These are phyloP conservation scores for Catostylus mosaicus DNA, from an alignment of 30 jellyfish, hydroid and myxozoan genomes.

Conservation along the genomic window DNA sequence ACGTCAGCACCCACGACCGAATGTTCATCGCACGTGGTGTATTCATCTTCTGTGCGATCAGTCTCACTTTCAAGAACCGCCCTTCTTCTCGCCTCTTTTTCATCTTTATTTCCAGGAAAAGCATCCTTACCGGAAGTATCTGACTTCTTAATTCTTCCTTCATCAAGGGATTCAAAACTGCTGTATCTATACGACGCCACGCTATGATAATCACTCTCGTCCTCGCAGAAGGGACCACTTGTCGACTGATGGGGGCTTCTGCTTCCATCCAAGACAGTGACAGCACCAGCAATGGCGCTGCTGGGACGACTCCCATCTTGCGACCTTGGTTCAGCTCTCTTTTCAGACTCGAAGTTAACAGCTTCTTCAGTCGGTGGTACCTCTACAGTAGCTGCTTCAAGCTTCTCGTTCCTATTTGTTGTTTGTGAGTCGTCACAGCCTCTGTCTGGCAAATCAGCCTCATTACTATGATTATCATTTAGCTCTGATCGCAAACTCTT, in stretches of 20 bases:
- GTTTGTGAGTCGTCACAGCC: too few species aligned
- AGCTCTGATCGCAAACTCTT: too few species aligned
- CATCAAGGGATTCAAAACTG: slow-evolving; percentile 39
- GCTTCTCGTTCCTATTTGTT: too few species aligned
- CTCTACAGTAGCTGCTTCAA: too few species aligned
- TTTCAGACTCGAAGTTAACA: background rate
- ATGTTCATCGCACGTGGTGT: slow-evolving; percentile 56
- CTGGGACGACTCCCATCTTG: background rate
- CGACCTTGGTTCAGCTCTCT: background rate
- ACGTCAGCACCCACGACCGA: slow-evolving; percentile 1
- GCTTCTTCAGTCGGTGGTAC: too few species aligned
- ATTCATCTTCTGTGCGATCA: slow-evolving; percentile 57
- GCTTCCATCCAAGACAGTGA: background rate
- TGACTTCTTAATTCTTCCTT: background rate
- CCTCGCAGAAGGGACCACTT: slow-evolving; percentile 16
- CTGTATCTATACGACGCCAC: slow-evolving; percentile 31
- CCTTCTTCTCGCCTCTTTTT: background rate
- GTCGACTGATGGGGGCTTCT: background rate
- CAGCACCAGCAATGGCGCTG: background rate
- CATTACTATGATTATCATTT: too few species aligned
- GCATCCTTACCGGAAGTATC: background rate
- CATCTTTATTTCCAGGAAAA: background rate
- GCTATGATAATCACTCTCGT: slow-evolving; percentile 50
- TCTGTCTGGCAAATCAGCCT: too few species aligned
- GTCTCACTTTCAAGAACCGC: slow-evolving; percentile 38